These are phyloP conservation scores for Bugulina stolonifera DNA, from an alignment of 2,888 invertebrate genomes.

Conservation along the genomic window DNA sequence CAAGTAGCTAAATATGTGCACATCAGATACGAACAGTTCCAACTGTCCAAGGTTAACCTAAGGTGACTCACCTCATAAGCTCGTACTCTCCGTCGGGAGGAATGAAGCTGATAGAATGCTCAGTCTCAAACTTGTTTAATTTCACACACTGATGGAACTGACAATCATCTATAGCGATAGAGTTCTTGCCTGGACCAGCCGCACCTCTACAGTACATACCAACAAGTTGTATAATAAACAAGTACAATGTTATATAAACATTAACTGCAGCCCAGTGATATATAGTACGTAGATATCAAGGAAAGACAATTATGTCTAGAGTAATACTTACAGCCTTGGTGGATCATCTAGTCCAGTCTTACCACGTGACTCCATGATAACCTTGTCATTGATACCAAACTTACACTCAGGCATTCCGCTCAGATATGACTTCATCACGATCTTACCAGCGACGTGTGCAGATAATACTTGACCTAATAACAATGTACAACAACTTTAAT, in stretches of 20 bases:
- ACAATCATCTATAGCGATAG: slow-evolving; percentile 99
- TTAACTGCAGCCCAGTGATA: too few species aligned
- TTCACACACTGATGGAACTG: slow-evolving; percentile 99
- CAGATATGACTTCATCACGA: slow-evolving; percentile 98
- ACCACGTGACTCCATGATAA: slow-evolving; percentile 81
- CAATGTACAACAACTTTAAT: not conserved
- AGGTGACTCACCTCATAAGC: slow-evolving; percentile 76
- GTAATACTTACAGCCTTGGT: slow-evolving; percentile 28
- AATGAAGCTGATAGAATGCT: slow-evolving; percentile 99
- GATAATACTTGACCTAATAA: slow-evolving; percentile 85
- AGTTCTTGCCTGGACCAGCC: slow-evolving; percentile 64
- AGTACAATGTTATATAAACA: too few species aligned
- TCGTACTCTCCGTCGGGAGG: slow-evolving; percentile 99
- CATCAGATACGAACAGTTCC: too few species aligned
- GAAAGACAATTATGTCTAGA: too few species aligned
- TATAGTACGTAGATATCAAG: too few species aligned
- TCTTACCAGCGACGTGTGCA: slow-evolving; percentile 97
- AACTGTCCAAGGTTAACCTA: not conserved
- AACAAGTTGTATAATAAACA: too few species aligned
- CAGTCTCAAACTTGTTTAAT: slow-evolving; percentile 98
- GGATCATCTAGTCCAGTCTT: slow-evolving; percentile 46
- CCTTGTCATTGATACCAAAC: slow-evolving; percentile 98
- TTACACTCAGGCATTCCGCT: slow-evolving; percentile 99
- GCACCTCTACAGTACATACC: too few species aligned
- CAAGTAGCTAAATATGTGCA: too few species aligned